phyloP scores from a whole-genome alignment of 2,797 vertebrate species.

The Pangasius djambal region DNA sequence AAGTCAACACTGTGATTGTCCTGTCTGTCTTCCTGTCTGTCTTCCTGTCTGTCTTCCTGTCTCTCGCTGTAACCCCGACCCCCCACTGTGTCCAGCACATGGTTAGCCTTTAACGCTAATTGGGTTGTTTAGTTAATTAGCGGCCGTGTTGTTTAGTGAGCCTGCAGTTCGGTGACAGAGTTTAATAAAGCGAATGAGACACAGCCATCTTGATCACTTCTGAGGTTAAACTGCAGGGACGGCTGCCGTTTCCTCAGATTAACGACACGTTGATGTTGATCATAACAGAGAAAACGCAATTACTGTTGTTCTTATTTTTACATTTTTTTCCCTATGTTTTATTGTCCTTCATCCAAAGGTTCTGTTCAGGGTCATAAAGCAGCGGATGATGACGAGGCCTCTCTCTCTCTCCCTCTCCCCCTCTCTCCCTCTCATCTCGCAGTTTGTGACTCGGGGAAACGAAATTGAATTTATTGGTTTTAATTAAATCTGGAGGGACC shows the following conservation, averaged over 20 bases:
- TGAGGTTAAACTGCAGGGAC: constrained; percentile 27
- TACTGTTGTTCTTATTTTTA: background rate
- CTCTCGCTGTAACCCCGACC: background rate
- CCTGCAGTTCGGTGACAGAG: background rate
- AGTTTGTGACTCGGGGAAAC: constrained; percentile 38
- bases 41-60: background rate
- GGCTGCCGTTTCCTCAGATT: constrained; percentile 57
- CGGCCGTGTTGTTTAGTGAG: constrained; percentile 38
- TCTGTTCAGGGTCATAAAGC: constrained; percentile 50
- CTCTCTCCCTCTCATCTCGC: background rate
- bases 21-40: background rate
- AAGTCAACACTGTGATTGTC: constrained; percentile 7
- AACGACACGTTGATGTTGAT: constrained; percentile 67
- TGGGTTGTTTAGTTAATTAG: constrained; percentile 39
- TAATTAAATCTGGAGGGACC: constrained; percentile 65
- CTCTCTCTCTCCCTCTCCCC: constrained; percentile 13
- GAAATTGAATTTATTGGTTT: constrained; percentile 60
- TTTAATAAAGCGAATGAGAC: constrained; percentile 15
- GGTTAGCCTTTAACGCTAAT: constrained; percentile 34
- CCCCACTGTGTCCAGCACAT: background rate
- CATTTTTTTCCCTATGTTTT: constrained; percentile 38
- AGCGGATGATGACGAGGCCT: constrained; percentile 21
- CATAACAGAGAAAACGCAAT: constrained; percentile 42
- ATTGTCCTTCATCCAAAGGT: constrained; percentile 63
- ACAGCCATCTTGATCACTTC: background rate